Conservation (phyloP, 2,797 vertebrate species). For the Mastacembelus armatus region DNA sequence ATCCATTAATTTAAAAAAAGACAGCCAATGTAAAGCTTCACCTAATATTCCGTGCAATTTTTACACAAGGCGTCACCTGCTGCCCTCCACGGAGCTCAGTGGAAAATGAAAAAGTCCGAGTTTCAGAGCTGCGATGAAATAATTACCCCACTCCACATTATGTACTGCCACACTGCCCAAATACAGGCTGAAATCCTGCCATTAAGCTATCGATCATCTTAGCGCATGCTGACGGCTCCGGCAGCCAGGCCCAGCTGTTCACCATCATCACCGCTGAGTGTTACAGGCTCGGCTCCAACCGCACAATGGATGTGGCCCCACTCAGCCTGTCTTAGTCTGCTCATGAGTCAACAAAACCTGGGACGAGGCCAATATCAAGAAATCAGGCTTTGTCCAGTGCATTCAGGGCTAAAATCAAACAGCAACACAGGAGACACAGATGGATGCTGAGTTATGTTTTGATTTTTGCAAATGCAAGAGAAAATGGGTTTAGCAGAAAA, state of each 20-base stretch:
- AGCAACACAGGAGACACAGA: not conserved
- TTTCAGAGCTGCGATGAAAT: slow-evolving; percentile 38
- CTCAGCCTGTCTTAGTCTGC: slow-evolving; percentile 30
- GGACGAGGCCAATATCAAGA: slow-evolving; percentile 18
- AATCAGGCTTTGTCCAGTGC: not conserved
- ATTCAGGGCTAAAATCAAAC: slow-evolving; percentile 20
- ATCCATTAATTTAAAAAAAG: slow-evolving; percentile 19
- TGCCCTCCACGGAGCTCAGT: not conserved
- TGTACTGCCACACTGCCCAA: slow-evolving; percentile 30
- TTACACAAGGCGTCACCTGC: not conserved
- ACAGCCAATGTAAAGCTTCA: not conserved
- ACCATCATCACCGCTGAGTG: slow-evolving; percentile 63
- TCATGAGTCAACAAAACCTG: slow-evolving; percentile 42
- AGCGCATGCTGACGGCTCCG: slow-evolving; percentile 9
- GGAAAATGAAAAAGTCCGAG: slow-evolving; percentile 18
- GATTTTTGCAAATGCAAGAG: slow-evolving; percentile 8
- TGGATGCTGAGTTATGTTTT: slow-evolving; percentile 13
- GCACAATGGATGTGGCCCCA: slow-evolving; percentile 38
- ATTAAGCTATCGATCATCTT: slow-evolving; percentile 62
- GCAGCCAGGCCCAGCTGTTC: slow-evolving; percentile 62
- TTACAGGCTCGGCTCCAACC: slow-evolving; percentile 53
- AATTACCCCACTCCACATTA: slow-evolving; percentile 39
- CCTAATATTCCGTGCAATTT: not conserved
- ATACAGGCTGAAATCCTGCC: slow-evolving; percentile 46
- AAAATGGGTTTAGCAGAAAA: slow-evolving; percentile 26